phyloP scores from a whole-genome alignment of 64 coral and sea anemone genomes.

The Anthopleura sola region DNA sequence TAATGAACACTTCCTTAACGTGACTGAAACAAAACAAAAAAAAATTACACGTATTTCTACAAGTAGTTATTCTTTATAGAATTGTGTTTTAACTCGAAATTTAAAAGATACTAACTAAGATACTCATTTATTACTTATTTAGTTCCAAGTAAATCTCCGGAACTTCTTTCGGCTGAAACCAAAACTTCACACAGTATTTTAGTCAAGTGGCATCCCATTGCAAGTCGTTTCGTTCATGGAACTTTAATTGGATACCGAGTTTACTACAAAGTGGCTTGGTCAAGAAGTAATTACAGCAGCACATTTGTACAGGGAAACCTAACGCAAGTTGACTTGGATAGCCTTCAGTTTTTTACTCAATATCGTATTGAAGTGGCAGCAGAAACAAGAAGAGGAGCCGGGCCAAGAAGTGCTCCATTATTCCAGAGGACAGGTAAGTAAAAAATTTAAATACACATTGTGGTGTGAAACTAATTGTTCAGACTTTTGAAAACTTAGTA shows the following conservation, averaged over 20 bases:
- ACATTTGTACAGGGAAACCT: background rate
- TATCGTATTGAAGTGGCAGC: conserved; percentile 3
- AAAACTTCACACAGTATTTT: background rate
- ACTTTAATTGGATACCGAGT: background rate
- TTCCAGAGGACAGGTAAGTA: background rate
- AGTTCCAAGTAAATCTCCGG: background rate
- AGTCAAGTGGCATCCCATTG: background rate
- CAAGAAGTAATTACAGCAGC: background rate
- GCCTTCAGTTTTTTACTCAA: background rate
- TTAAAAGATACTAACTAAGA: no score
- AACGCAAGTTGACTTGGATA: background rate
- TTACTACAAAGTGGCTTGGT: conserved; percentile 9
- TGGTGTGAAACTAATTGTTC: no score
- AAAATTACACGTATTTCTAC: no score
- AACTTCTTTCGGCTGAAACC: background rate
- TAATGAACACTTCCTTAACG: no score
- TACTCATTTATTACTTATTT: no score
- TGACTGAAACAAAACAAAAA: no score
- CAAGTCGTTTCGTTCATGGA: background rate
- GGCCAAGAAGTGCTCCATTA: background rate
- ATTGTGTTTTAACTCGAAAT: no score
- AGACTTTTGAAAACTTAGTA: no score
- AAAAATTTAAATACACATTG: background rate
- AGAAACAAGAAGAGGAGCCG: background rate
- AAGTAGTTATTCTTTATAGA: no score